A percentile compares a stretch with the other conserved stretches of the same genome.
These are phyloP conservation scores for Monochamus saltuarius DNA, from an alignment of 1,140 invertebrate genomes.

Conservation along the genomic window DNA sequence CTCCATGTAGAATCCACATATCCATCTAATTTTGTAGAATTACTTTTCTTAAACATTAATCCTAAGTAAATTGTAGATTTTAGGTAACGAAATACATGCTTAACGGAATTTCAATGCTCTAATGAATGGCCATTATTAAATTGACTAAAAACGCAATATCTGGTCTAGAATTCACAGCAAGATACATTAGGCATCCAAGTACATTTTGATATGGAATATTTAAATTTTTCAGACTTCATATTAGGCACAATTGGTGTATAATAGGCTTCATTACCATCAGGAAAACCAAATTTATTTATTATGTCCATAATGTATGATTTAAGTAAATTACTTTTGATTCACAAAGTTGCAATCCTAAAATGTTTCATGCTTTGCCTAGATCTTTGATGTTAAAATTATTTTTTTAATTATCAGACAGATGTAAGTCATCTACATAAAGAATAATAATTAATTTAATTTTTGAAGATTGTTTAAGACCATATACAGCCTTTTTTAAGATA, in stretches of 20 bases:
- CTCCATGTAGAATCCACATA: too few species aligned
- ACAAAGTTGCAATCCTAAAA: constrained; percentile 29
- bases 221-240: neutral
- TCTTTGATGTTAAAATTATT: constrained; percentile 39
- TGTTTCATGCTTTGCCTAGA: constrained; percentile 21
- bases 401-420: constrained; percentile 32
- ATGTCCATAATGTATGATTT: constrained; percentile 17
- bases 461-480: constrained; percentile 47
- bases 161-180: too few species aligned
- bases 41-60: too few species aligned
- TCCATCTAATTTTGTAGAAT: too few species aligned
- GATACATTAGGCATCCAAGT: constrained; percentile 8
- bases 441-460: constrained; percentile 38
- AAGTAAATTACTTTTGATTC: constrained; percentile 8
- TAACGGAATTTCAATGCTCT: neutral
- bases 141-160: too few species aligned
- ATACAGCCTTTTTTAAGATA: constrained; percentile 42
- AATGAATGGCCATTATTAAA: too few species aligned
- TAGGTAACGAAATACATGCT: too few species aligned
- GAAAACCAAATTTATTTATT: constrained; percentile 7
- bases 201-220: constrained; percentile 2
- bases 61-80: too few species aligned
- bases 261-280: neutral
- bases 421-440: constrained; percentile 49
- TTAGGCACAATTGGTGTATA: constrained; percentile 1